Percentiles rank a stretch among this genome's conserved stretches.
Evolutionary conservation across 1,140 invertebrate genomes (phyloP).

Genomic region (Drosophila kanapiae): DNA sequence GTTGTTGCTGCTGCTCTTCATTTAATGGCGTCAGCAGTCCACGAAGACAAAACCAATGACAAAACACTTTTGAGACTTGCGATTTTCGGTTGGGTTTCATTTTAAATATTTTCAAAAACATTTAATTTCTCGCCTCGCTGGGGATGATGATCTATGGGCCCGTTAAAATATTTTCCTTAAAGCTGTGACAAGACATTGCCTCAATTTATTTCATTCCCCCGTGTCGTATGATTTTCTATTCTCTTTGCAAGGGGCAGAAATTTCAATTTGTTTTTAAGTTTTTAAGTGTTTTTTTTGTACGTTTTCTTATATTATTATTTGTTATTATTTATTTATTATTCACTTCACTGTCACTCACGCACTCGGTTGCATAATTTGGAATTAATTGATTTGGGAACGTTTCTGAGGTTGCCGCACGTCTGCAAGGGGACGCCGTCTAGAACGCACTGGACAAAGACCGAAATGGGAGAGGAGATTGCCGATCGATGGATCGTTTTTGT

Average conservation of each 20-base stretch:
- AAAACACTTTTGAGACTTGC: constrained; percentile 43
- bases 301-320: not conserved
- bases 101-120: constrained; percentile 29
- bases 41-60: constrained; percentile 31
- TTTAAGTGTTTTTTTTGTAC: not conserved
- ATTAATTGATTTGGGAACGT: constrained; percentile 1
- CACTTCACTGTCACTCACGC: constrained; percentile 43
- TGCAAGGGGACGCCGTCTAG: constrained; percentile 58
- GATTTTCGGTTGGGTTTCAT: constrained; percentile 12
- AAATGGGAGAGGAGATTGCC: constrained; percentile 35
- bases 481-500: constrained; percentile 16
- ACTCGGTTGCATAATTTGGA: constrained; percentile 47
- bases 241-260: constrained; percentile 42
- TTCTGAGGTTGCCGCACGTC: constrained; percentile 51
- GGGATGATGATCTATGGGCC: constrained; percentile 57
- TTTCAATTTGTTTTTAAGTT: constrained; percentile 25
- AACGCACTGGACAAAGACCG: constrained; percentile 67
- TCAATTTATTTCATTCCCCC: constrained; percentile 58
- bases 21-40: constrained; percentile 66
- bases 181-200: constrained; percentile 49
- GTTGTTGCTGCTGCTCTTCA: not conserved
- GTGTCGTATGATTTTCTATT: constrained; percentile 24
- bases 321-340: not conserved
- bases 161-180: constrained; percentile 56
- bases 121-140: constrained; percentile 40